phyloP scores from a whole-genome alignment of 1,140 invertebrate species.

The Asobara japonica region DNA sequence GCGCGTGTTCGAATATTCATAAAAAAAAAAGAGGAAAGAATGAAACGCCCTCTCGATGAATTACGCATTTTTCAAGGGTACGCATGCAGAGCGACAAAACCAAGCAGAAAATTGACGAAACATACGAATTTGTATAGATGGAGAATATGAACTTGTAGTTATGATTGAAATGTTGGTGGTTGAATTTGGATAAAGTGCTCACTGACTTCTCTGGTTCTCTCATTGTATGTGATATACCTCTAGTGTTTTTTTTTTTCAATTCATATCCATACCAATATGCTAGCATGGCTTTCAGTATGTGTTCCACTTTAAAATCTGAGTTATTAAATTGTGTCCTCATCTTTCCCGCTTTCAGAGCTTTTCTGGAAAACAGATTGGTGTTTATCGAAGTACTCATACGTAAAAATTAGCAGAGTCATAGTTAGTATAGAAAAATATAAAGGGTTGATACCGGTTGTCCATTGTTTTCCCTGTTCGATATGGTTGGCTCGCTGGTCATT shows the following conservation, averaged over 20 bases:
- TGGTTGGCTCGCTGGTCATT: slow-evolving; percentile 55
- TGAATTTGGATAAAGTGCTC: slow-evolving; percentile 56
- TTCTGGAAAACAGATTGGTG: too few species aligned
- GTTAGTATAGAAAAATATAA: slow-evolving; percentile 53
- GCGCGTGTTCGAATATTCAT: slow-evolving; percentile 65
- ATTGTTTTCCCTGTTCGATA: slow-evolving; percentile 61
- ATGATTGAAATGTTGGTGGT: slow-evolving; percentile 59
- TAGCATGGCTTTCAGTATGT: too few species aligned
- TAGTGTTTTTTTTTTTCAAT: not conserved
- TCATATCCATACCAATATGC: not conserved
- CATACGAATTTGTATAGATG: not conserved
- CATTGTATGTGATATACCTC: not conserved
- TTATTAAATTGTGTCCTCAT: too few species aligned
- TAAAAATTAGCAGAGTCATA: slow-evolving; percentile 22
- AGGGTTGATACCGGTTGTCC: slow-evolving; percentile 42
- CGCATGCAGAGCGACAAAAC: slow-evolving; percentile 38
- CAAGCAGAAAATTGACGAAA: slow-evolving; percentile 12
- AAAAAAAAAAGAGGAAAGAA: too few species aligned
- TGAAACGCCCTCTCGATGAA: slow-evolving; percentile 38
- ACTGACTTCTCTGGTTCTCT: slow-evolving; percentile 47
- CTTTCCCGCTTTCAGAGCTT: too few species aligned
- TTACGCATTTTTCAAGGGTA: slow-evolving; percentile 43
- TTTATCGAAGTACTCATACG: not conserved
- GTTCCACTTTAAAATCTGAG: too few species aligned
- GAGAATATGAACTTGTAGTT: slow-evolving; percentile 37